Base-by-base conservation (phyloP, 2,888 invertebrate genomes). In the Meteorus cinctellus region DNA sequence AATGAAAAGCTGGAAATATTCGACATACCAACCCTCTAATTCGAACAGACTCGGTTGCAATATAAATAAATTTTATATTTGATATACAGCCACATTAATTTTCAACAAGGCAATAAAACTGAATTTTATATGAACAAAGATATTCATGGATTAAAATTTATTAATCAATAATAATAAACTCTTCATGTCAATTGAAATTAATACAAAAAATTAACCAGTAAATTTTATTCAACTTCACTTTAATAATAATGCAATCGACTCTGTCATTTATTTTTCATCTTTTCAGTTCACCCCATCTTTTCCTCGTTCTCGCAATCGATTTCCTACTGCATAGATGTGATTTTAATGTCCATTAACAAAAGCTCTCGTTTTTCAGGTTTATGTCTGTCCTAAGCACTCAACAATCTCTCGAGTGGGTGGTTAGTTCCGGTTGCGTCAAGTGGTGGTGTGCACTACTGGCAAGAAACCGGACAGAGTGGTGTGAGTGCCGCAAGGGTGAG, bases 401-500 rank as follows among this genome's bases (percentile, higher is more conserved):
- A 68, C 68, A 67, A 48, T 48, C n/a, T 72, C 76, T 68, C 63
- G 67, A 72, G 68, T 55, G 60, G 72, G 66, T 48, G 72, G 60
- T 59, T 51, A 67, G 72, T 75, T 68, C 48, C 73, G 75, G 74
- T 24, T 75, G 69, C 78, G 76, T 79, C 51, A 75, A 65, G 76
- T 77, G 75, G 70, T 76, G 79, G 70, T 77, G 79, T 79, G 80
- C 80, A 82, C 81, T 80, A 48, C 76, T 82, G 75, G 63, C 63
- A 63, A 80, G 80, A 78, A 84, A 79, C 48, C 48, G 48, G 48
- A 48, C 48, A 48, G 48, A 48, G 48, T 48, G 80, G 81, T 82
- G 81, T 81, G 78, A 79, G 80, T 82, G 81, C 84, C 83, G 81
- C 80, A 72, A 81, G 82, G 85, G 83, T 83, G 85, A 84, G 85